Evolutionary conservation across 2,888 invertebrate species (phyloP).

Genomic region (Conus canariensis): DNA sequence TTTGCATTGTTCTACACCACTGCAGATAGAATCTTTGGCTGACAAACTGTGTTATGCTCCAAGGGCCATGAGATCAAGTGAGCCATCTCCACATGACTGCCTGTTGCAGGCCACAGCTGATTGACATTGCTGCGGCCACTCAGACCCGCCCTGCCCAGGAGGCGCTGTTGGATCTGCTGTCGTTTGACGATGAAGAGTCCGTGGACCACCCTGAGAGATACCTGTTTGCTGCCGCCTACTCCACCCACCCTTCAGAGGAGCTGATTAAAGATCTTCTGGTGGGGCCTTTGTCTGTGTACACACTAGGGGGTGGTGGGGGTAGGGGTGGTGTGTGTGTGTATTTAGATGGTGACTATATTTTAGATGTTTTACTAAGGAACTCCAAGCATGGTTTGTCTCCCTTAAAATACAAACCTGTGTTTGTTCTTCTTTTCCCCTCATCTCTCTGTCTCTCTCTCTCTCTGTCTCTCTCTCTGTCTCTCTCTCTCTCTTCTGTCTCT

Average conservation of each 20-base stretch:
- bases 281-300: slow-evolving; percentile 14
- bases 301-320: background rate
- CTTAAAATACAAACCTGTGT: background rate
- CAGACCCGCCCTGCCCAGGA: slow-evolving; percentile 86
- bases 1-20: no score
- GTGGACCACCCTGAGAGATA: slow-evolving; percentile 86
- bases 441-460: no score
- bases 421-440: background rate
- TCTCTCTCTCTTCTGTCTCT: no score
- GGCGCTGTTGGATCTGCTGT: slow-evolving; percentile 84
- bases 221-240: slow-evolving; percentile 86
- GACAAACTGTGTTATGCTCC: no score
- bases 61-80: no score
- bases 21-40: no score
- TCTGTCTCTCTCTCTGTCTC: no score
- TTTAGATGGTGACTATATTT: background rate
- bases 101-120: slow-evolving; percentile 82
- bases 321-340: background rate
- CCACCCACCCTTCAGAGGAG: slow-evolving; percentile 83
- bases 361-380: no score
- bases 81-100: no score
- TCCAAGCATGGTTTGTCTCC: no score
- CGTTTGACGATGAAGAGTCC: slow-evolving; percentile 79
- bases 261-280: slow-evolving; percentile 79
- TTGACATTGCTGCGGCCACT: slow-evolving; percentile 86